Conservation (phyloP, 2,888 invertebrate genomes). For the Octonoba sinensis region DNA sequence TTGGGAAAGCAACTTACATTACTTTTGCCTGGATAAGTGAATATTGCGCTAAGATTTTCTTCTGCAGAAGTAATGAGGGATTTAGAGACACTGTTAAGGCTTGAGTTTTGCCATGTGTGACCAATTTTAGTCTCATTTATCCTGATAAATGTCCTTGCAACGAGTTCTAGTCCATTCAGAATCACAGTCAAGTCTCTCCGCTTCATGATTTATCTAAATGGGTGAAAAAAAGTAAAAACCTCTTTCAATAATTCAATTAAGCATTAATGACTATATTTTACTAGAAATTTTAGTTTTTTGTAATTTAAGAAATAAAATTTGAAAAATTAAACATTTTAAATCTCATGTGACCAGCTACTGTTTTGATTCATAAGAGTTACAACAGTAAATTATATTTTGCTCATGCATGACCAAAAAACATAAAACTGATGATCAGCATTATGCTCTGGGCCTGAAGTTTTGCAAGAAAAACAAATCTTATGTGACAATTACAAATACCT, state of each 20-base stretch:
- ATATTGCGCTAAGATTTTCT: constrained; percentile 35
- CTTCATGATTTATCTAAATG: constrained; percentile 32
- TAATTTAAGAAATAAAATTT: no score
- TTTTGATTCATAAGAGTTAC: not conserved
- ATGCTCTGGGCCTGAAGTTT: no score
- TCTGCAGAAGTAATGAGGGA: constrained; percentile 23
- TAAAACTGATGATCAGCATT: no score
- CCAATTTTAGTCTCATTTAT: constrained; percentile 28
- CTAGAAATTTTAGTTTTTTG: not conserved
- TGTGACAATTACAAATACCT: no score
- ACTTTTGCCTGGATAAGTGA: constrained; percentile 31
- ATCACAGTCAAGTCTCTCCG: constrained; percentile 36
- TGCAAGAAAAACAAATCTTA: no score
- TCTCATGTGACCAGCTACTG: not conserved
- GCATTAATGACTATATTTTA: not conserved
- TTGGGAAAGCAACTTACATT: constrained; percentile 26
- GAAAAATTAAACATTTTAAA: not conserved
- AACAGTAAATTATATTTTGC: not conserved
- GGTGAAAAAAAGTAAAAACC: not conserved
- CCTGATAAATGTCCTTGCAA: constrained; percentile 36
- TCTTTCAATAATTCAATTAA: not conserved
- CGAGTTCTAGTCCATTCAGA: constrained; percentile 43
- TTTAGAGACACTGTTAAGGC: constrained; percentile 32
- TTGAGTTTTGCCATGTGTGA: constrained; percentile 41
- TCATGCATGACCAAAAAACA: no score